Conservation (phyloP, 2,113 vertebrate genomes). For the Tenebrosternarchus preto region DNA sequence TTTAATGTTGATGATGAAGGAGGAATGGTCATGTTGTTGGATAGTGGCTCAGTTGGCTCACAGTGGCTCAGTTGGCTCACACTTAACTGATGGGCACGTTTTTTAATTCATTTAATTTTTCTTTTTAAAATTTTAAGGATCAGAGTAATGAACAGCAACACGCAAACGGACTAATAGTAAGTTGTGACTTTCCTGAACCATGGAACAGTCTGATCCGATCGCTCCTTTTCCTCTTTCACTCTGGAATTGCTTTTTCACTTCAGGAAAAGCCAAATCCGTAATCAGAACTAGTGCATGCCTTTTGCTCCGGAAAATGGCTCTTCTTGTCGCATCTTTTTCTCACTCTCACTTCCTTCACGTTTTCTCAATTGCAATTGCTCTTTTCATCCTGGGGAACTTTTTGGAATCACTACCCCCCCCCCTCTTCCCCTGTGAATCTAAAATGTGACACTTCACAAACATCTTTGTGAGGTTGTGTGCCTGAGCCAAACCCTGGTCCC, state of each 20-base stretch:
- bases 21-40: background rate
- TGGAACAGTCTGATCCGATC: constrained; percentile 60
- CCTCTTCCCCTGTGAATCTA: background rate
- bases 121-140: constrained; percentile 87
- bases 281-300: constrained; percentile 64
- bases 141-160: constrained; percentile 99
- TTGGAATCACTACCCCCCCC: background rate
- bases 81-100: constrained; percentile 20
- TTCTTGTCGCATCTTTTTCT: constrained; percentile 53
- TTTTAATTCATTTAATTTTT: constrained; percentile 49
- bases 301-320: constrained; percentile 63
- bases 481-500: constrained; percentile 29
- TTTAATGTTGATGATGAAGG: background rate
- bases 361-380: constrained; percentile 18
- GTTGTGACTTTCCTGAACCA: constrained; percentile 81
- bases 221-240: constrained; percentile 61
- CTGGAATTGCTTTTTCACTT: constrained; percentile 58
- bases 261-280: constrained; percentile 53
- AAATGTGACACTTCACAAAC: background rate
- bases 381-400: constrained; percentile 23
- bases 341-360: constrained; percentile 38
- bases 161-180: constrained; percentile 99
- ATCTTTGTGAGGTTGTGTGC: constrained; percentile 12
- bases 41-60: constrained; percentile 7
- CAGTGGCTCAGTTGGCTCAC: too few species aligned